Percentiles rank a stretch among this genome's conserved stretches.
These are phyloP conservation scores for Macrophya alboannulata DNA, from an alignment of 2,888 invertebrate species.

Conservation along the genomic window DNA sequence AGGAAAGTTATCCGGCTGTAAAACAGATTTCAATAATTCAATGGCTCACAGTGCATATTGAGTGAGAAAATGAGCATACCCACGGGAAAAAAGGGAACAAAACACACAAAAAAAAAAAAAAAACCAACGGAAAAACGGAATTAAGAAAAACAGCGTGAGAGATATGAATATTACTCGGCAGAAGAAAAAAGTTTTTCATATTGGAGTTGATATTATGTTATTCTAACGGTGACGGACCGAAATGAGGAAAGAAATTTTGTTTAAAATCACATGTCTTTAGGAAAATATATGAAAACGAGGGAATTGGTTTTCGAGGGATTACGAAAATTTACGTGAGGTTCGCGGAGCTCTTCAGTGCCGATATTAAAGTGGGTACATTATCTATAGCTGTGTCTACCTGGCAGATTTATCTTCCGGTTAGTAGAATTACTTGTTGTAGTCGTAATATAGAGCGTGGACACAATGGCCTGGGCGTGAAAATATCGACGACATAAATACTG, in stretches of 20 bases:
- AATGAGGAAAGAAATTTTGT: not conserved
- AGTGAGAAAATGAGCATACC: constrained; percentile 21
- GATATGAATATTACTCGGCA: not conserved
- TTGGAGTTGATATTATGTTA: not conserved
- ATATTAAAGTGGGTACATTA: constrained; percentile 36
- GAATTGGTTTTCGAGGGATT: not conserved
- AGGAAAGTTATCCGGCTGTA: not conserved
- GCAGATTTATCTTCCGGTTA: constrained; percentile 28
- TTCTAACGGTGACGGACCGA: not conserved
- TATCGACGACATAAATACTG: constrained; percentile 42
- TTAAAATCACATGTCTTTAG: not conserved
- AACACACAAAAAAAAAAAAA: too few relatives aligned
- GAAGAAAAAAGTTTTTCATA: not conserved
- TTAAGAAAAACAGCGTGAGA: constrained; percentile 4
- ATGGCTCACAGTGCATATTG: not conserved
- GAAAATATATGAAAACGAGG: not conserved
- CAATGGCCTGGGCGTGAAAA: constrained; percentile 9
- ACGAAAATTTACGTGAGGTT: constrained; percentile 1
- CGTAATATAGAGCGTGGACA: constrained; percentile 34
- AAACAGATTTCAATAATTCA: constrained; percentile 31
- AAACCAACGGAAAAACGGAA: not conserved
- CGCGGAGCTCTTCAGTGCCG: not conserved
- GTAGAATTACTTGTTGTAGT: constrained; percentile 39
- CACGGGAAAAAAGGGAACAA: not conserved
- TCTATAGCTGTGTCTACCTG: constrained; percentile 22